Conservation (phyloP, 2,888 invertebrate genomes). For the Syrista parreyssii region DNA sequence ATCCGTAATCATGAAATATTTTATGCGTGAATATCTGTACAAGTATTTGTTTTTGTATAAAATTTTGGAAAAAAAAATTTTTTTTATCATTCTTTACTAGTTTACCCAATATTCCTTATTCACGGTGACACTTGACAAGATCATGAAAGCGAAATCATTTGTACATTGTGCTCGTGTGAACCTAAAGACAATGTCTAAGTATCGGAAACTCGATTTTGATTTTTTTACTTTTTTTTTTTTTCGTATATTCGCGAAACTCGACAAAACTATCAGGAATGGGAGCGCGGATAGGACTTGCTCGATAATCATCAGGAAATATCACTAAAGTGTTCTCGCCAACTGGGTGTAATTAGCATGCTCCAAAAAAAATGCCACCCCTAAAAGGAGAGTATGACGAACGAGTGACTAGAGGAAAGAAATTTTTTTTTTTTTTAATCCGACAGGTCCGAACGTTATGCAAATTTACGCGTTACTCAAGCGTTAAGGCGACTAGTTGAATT, state of each 20-base stretch:
- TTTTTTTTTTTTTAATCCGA: neutral
- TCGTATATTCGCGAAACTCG: neutral
- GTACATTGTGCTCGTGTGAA: neutral
- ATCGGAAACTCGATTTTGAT: neutral
- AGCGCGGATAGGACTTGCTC: neutral
- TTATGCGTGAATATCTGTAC: neutral
- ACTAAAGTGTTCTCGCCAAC: neutral
- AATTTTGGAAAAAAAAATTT: no score
- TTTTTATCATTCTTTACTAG: neutral
- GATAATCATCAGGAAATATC: neutral
- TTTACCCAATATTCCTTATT: neutral
- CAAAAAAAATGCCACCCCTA: neutral
- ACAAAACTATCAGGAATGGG: neutral
- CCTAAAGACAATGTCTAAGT: neutral
- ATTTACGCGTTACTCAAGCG: neutral
- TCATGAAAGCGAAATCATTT: neutral
- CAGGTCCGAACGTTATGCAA: neutral
- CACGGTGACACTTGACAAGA: neutral
- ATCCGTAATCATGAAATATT: neutral
- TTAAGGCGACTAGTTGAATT: neutral
- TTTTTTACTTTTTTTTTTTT: neutral
- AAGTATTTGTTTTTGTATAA: neutral
- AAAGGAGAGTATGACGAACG: neutral
- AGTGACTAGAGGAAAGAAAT: neutral
- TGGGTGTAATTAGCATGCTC: neutral